Conservation (phyloP, 2,888 invertebrate genomes). For the Epinotia demarniana region DNA sequence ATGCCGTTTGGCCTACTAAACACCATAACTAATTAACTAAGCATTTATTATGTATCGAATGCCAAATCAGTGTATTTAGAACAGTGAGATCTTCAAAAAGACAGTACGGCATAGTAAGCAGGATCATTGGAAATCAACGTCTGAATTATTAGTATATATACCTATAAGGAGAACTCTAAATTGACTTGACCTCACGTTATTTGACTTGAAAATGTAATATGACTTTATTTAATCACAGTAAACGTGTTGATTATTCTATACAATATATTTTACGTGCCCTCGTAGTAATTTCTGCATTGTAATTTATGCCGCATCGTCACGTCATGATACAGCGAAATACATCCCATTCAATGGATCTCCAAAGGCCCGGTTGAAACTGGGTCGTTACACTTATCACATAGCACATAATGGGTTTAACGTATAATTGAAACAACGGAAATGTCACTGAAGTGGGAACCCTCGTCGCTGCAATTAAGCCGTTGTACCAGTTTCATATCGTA, state of each 20-base stretch:
- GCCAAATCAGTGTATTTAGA: no score
- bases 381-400: conserved; percentile 20
- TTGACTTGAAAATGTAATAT: not conserved
- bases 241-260: no score
- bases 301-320: conserved; percentile 1
- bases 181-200: not conserved
- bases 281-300: not conserved
- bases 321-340: conserved; percentile 9
- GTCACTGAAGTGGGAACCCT: conserved; percentile 30
- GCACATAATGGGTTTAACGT: conserved; percentile 25
- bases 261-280: not conserved
- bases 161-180: not conserved
- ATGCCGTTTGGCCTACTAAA: not conserved
- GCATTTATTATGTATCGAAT: no score
- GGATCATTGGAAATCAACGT: no score
- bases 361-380: not conserved
- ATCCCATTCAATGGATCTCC: not conserved
- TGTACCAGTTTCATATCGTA: conserved; percentile 12
- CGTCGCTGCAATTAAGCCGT: conserved; percentile 22
- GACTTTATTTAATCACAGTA: not conserved
- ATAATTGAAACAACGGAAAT: conserved; percentile 37
- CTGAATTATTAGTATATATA: no score
- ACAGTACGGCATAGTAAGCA: no score
- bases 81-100: no score
- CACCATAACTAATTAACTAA: not conserved